Conservation (phyloP, 2,113 vertebrate genomes). For the Podiceps cristatus region DNA sequence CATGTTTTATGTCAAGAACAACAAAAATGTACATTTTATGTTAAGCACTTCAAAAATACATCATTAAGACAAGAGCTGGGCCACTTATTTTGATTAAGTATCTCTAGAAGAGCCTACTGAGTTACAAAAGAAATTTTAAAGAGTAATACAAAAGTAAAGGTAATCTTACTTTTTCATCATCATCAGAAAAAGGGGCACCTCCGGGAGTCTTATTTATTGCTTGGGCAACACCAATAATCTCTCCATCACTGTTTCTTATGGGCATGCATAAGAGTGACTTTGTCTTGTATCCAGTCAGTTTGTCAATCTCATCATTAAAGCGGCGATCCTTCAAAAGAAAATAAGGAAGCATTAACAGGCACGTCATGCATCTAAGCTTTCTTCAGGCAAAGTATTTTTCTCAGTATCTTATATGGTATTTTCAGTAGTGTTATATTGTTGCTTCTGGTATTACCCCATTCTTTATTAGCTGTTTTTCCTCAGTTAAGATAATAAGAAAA, state of each 20-base stretch:
- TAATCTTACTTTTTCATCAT: constrained; percentile 93
- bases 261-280: constrained; percentile 98
- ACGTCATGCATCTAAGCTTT: not conserved
- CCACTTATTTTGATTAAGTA: not conserved
- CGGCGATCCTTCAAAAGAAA: constrained; percentile 87
- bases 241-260: constrained; percentile 93
- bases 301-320: constrained; percentile 99
- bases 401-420: not conserved
- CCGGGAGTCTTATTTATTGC: constrained; percentile 96
- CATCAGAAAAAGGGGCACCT: constrained; percentile 91
- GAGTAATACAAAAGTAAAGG: not conserved
- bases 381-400: not conserved
- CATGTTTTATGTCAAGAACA: not conserved
- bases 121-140: not conserved
- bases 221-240: constrained; percentile 96
- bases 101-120: not conserved
- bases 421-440: not conserved
- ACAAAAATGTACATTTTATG: not conserved
- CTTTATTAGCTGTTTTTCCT: not conserved
- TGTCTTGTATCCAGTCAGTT: constrained; percentile 97
- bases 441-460: not conserved
- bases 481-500: not conserved
- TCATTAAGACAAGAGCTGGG: not conserved
- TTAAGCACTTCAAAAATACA: not conserved
- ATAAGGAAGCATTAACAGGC: not conserved